Evolutionary conservation across 2,888 invertebrate genomes (phyloP), one percentile per base, ranked within the genome.

Genomic region (Callyntrura guangdongensis): DNA sequence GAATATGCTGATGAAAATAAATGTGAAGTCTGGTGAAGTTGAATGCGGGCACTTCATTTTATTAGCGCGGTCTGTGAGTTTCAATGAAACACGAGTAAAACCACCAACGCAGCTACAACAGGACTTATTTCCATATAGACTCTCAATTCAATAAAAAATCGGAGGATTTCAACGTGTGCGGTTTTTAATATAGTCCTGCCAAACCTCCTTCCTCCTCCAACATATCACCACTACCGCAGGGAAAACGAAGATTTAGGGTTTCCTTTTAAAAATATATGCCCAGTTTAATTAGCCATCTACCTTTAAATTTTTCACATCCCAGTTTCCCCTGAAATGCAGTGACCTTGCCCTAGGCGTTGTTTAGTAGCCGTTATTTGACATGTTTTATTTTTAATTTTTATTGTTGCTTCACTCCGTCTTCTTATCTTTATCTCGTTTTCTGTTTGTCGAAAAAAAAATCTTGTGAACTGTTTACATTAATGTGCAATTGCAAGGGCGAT

Each of bases 401-500:
- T 88, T 88, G 72, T 83, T 88, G 88, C 72, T 81, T 67, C 56
- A 36, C 20, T 5, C 49, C 22, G 47, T 67, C 27, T 20, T 27
- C 74, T 86, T 81, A 79, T 67, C 64, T 79, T 64, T 53, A 87
- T 67, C 64, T 77, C 59, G 72, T 86, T 86, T 86, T 86, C 53
- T 47, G 45, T 59, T 77, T 86, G 74, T 86, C 85, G 59, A 74
- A 74, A 86, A 69, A n/a, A 86, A 86, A 86, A 59, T 77, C 59
- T 77, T 72, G 86, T 86, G 82, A 82, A 82, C 56, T 72, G 56
- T 61, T 61, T 64, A 69, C 84, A 69, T 61, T 67, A 56, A 61
- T 69, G 67, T 79, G 87, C 56, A 83, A 53, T 86, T 22, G 87
- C 90, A 90, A 90, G 90, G 90, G 56, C 90, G 90, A 90, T 90